Base-by-base conservation (phyloP, 2,113 vertebrate genomes). In the Cyprinodon brontotheroides region DNA sequence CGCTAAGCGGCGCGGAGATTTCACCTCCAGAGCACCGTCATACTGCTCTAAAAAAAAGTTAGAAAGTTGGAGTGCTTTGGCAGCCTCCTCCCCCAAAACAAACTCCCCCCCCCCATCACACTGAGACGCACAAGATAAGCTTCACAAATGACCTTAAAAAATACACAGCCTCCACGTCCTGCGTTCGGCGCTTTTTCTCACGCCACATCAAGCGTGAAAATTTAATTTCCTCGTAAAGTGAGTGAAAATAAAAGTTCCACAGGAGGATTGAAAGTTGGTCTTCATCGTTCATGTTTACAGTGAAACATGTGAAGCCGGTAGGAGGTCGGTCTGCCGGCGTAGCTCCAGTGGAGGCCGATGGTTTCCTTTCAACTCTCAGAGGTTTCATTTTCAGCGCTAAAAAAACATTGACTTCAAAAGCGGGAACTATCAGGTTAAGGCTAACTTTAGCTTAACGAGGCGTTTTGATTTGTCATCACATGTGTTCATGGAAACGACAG, bases 181-280 rank as follows among this genome's bases (percentile, higher is more conserved):
- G 47, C 59, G n/a, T 15, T 29, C 0, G 66, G 39, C 65, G 77
- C 75, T 80, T 83, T 83, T 88, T 85, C 82, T 72, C 59, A 64
- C 15, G 17, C 41, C 20, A 70, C 60, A 70, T 66, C 70, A 29
- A 74, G 77, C 86, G 41, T 83, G 72, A 70, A 85, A 22, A 50
- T 84, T 72, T 85, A 41, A 87, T 87, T 84, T 88, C 80, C 82
- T 57, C 65, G 68, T 7, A 1, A 20, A 47, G 65, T 76, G 45
- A 63, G 48, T 37, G 65, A 59, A 71, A 60, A 14, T 17, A 12
- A 65, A 75, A 50, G 6, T 29, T 15, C 38, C 60, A 22, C 12
- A 48, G 70, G 62, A 62, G 70, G 48, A 47, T 3, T 67, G 62
- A 43, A 37, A 38, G 70, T 20, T 60, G 74, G 77, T 73, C 77